Evolutionary conservation across 2,888 invertebrate genomes (phyloP).

Genomic region (Gryllus longicercus): DNA sequence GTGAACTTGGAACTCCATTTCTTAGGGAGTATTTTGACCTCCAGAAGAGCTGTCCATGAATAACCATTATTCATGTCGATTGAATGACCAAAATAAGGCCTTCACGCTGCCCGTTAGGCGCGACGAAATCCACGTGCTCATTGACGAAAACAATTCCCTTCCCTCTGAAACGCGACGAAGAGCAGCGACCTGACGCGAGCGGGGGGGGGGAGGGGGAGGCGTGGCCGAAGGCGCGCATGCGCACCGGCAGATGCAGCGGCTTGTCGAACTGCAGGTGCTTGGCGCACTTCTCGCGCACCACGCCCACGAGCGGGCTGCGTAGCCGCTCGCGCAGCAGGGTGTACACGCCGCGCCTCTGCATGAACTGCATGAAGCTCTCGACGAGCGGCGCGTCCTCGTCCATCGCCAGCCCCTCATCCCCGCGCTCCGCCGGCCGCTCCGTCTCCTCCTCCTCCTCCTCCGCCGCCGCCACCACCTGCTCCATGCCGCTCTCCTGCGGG

Average conservation of each 20-base stretch:
- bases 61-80: too few relatives aligned
- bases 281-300: neutral
- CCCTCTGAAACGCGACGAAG: too few relatives aligned
- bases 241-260: neutral
- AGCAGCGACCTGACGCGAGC: too few relatives aligned
- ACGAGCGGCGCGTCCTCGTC: neutral
- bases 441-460: neutral
- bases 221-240: too few relatives aligned
- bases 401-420: neutral
- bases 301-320: neutral
- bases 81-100: too few relatives aligned
- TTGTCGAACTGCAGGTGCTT: neutral
- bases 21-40: too few relatives aligned
- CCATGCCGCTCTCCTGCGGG: neutral
- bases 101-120: too few relatives aligned
- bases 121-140: too few relatives aligned
- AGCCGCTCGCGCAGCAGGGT: neutral
- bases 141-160: too few relatives aligned
- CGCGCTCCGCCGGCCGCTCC: neutral
- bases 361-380: neutral
- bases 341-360: neutral
- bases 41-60: too few relatives aligned
- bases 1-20: too few relatives aligned
- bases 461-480: neutral
- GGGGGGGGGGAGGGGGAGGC: too few relatives aligned